Evolutionary conservation across 1,140 invertebrate species (phyloP), one percentile per base, ranked within the genome.

Genomic region (Gryon sp.): DNA sequence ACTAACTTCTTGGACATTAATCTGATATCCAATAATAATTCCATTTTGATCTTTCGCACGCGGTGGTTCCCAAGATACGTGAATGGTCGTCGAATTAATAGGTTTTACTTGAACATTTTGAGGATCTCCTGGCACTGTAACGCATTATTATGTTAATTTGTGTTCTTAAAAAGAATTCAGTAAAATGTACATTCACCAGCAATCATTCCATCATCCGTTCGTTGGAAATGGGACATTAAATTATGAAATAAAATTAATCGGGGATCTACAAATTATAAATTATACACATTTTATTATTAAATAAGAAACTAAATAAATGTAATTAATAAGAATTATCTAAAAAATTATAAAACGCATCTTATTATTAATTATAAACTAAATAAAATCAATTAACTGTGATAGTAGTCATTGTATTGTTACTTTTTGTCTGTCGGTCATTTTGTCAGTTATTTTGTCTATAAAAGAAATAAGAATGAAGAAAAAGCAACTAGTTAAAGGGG

Each of bases 11-110:
- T 98, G 96, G 1, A 97, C 94, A 84, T 98, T 96, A 45, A 99
- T 95, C 82, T 98, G 97, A 88, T 99, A 99, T 2, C 97, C 97
- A 22, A 97, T 92, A 76, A 99, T 98, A 45, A 99, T 94, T n/a
- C 98, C 98, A 87, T 99, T 97, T 62, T 95, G 93, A 77, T 98
- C 96, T 82, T 96, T 96, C 65, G 94, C 93, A 46, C 92, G 90
- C 0, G 98, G 98, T 0, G 96, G 94, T 82, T 95, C 94, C 98
- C 98, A 99, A 40, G 93, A 91, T 5, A 99, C 96, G 81, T 93
- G 93, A 76, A 99, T 94, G 3, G 96, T 93, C 1, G 97, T 98
- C 0, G 97, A 99, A 90, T 99, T 99, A 82, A 98, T 91, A 3
- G 94, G 90, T 40, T 91, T 92, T 0, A 94, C 95, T 87, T 93